Percentiles rank a stretch among this genome's conserved stretches.
Conservation (phyloP, 2,113 vertebrate species). For the Lutjanus erythropterus region DNA sequence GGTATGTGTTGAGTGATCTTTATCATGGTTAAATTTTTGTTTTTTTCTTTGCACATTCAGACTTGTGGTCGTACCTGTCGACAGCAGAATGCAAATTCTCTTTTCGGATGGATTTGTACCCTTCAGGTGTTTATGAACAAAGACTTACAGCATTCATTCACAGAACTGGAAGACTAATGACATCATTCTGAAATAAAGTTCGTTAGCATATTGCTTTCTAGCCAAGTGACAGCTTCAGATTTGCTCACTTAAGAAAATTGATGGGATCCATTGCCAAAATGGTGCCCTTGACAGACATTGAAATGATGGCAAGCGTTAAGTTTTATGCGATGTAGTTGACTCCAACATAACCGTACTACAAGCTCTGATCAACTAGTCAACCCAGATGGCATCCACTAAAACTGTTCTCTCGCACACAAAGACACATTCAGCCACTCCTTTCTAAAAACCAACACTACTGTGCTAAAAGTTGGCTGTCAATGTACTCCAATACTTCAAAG, state of each 20-base stretch:
- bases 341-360: slow-evolving; percentile 69
- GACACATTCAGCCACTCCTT: slow-evolving; percentile 21
- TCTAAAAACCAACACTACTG: slow-evolving; percentile 30
- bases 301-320: slow-evolving; percentile 79
- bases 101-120: slow-evolving; percentile 35
- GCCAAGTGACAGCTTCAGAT: slow-evolving; percentile 73
- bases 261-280: slow-evolving; percentile 76
- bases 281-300: slow-evolving; percentile 81
- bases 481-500: slow-evolving; percentile 25
- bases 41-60: slow-evolving; percentile 20
- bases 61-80: neutral
- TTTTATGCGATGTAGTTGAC: slow-evolving; percentile 81
- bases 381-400: slow-evolving; percentile 41
- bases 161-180: slow-evolving; percentile 49
- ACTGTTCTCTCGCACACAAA: slow-evolving; percentile 15
- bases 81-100: slow-evolving; percentile 19
- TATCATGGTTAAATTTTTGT: slow-evolving; percentile 5
- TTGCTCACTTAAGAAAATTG: slow-evolving; percentile 75
- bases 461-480: slow-evolving; percentile 49
- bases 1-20: slow-evolving; percentile 1
- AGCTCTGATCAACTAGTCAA: slow-evolving; percentile 74
- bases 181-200: slow-evolving; percentile 61
- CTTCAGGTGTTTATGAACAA: slow-evolving; percentile 54
- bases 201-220: slow-evolving; percentile 52
- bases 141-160: slow-evolving; percentile 26